phyloP scores from a whole-genome alignment of 1,140 invertebrate species.

The Argopecten irradians region DNA sequence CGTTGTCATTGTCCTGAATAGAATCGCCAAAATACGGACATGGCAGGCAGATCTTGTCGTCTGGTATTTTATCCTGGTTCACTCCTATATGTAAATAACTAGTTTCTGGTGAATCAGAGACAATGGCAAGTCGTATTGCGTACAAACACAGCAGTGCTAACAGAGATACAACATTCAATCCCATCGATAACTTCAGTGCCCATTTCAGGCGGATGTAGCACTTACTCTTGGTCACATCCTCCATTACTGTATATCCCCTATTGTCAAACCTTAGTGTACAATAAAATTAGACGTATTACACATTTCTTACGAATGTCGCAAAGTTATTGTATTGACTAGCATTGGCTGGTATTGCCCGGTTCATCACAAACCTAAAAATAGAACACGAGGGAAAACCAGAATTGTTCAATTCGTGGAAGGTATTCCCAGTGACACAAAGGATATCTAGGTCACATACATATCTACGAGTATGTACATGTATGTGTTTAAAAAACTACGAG shows the following conservation, averaged over 20 bases:
- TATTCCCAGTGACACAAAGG: too few species aligned
- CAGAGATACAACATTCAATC: neutral
- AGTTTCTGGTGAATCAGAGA: neutral
- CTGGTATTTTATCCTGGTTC: neutral
- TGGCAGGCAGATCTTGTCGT: neutral
- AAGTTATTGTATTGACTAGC: too few species aligned
- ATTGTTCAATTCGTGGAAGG: neutral
- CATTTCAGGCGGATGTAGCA: neutral
- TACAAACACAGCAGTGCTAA: neutral
- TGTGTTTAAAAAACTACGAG: too few species aligned
- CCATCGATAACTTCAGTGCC: neutral
- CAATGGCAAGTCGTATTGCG: neutral
- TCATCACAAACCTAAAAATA: neutral
- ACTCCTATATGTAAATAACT: neutral
- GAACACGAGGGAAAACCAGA: neutral
- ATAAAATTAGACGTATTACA: too few species aligned
- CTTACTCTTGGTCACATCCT: neutral
- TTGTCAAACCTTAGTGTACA: too few species aligned
- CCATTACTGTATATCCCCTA: neutral
- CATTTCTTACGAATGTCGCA: too few species aligned
- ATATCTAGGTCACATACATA: too few species aligned
- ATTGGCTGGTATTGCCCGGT: too few species aligned
- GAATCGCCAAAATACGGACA: neutral
- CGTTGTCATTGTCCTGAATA: neutral
- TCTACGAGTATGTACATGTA: too few species aligned